Base-by-base conservation (phyloP, 2,113 vertebrate genomes). In the Sceloporus undulatus region DNA sequence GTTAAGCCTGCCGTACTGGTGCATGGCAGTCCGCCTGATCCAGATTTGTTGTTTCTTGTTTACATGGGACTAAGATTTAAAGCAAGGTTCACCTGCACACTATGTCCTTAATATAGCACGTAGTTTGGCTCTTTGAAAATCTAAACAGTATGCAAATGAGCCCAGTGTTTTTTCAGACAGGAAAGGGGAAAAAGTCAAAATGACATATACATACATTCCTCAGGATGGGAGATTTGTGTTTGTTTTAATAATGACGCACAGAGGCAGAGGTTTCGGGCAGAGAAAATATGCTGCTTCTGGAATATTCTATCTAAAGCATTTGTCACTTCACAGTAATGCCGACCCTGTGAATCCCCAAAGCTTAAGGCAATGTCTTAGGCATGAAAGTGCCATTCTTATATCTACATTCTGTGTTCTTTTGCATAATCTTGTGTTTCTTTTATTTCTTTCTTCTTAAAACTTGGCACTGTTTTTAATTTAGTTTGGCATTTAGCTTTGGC, bases 401-500 rank as follows among this genome's bases (percentile, higher is more conserved):
- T 83, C 86, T 82, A 3, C 19, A 25, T 76, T n/a, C 62, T 65
- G 71, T 76, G 21, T 73, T 48, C 40, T 82, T 82, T 75, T 52
- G 19, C 38, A 42, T 14, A 14, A 66, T 82, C 25, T 27, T 70
- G 40, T 54, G 8, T 54, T 25, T 56, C n/a, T 3, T 34, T 6
- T 82, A 14, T 88, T 68, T 14, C 9, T 62, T 16, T 5, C 52
- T 25, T 29, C 16, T 48, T 52, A 29, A 52, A 73, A 89, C 9
- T 66, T 38, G 10, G 14, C 29, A 71, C 85, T 85, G 75, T 3
- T 0, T 87, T 91, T 0, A 77, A 0, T 74, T 34, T 82, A 40
- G 71, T 78, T 84, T 2, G 4, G 78, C 66, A 68, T 74, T 54
- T 80, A 82, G 82, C 84, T 84, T 68, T 71, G 27, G 84, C 90